Evolutionary conservation across 2,888 invertebrate species (phyloP).

Genomic region (Amphipyra berbera): DNA sequence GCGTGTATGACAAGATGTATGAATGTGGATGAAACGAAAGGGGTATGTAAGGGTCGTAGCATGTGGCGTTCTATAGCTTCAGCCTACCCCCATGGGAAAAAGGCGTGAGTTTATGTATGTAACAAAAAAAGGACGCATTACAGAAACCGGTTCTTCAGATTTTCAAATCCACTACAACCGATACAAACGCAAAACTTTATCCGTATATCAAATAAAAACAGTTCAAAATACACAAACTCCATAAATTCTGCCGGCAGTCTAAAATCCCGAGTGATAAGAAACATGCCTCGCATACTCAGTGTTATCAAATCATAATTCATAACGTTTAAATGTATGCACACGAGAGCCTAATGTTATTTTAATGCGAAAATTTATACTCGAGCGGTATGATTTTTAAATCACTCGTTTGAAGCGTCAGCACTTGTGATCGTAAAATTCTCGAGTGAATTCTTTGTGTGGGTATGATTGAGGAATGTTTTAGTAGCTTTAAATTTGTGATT

Average conservation of each 20-base stretch:
- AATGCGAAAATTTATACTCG: slow-evolving; percentile 58
- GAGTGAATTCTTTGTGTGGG: slow-evolving; percentile 10
- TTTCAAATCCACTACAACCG: not conserved
- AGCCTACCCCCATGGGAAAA: too few relatives aligned
- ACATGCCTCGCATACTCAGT: slow-evolving; percentile 45
- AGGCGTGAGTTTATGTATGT: too few relatives aligned
- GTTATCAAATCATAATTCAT: slow-evolving; percentile 57
- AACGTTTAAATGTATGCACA: slow-evolving; percentile 49
- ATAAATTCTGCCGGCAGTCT: slow-evolving; percentile 24
- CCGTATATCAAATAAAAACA: slow-evolving; percentile 28
- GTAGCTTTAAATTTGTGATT: too few relatives aligned
- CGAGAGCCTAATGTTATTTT: slow-evolving; percentile 57
- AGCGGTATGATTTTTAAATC: slow-evolving; percentile 29
- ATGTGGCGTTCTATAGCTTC: too few relatives aligned
- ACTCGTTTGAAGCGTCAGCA: slow-evolving; percentile 6
- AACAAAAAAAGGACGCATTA: too few relatives aligned
- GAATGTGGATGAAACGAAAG: too few relatives aligned
- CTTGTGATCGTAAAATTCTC: slow-evolving; percentile 21
- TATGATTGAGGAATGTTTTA: too few relatives aligned
- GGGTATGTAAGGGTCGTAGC: too few relatives aligned
- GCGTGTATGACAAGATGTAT: too few relatives aligned
- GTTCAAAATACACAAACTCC: slow-evolving; percentile 13
- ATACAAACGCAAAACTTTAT: slow-evolving; percentile 9
- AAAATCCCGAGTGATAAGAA: slow-evolving; percentile 45
- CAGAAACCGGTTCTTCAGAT: not conserved